A percentile compares a stretch with the other conserved stretches of the same genome.
These are phyloP conservation scores for Drosophila anceps DNA, from an alignment of 2,888 invertebrate genomes.

Conservation along the genomic window DNA sequence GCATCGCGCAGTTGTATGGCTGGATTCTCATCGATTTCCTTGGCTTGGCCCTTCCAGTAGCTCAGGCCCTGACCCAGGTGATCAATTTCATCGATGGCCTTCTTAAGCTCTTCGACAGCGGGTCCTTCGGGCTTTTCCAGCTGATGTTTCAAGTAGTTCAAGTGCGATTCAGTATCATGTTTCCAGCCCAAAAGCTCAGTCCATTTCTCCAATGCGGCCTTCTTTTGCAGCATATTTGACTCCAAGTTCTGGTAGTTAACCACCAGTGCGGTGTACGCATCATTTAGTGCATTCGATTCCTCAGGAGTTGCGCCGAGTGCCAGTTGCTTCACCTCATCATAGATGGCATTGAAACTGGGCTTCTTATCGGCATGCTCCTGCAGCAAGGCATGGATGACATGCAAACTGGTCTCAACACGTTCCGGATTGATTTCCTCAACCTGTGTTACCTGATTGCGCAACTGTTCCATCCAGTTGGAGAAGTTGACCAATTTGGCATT, in stretches of 20 bases:
- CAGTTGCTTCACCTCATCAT: constrained; percentile 93
- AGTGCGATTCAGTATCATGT: constrained; percentile 91
- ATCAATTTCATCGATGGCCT: constrained; percentile 90
- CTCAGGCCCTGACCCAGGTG: constrained; percentile 89
- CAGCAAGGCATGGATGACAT: constrained; percentile 91
- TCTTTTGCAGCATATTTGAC: constrained; percentile 90
- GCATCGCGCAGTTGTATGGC: constrained; percentile 90
- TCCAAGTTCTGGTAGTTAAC: constrained; percentile 92
- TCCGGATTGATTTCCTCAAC: constrained; percentile 93
- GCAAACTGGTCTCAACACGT: constrained; percentile 91
- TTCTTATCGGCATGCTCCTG: constrained; percentile 95
- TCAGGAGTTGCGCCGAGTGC: constrained; percentile 90
- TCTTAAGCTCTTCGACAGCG: constrained; percentile 89
- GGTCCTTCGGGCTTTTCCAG: constrained; percentile 90
- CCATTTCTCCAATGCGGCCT: constrained; percentile 92
- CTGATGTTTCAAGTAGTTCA: constrained; percentile 92
- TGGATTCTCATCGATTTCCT: constrained; percentile 89
- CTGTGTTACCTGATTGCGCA: constrained; percentile 90
- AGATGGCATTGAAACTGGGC: constrained; percentile 91
- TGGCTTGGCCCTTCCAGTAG: constrained; percentile 90
- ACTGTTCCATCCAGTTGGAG: constrained; percentile 91
- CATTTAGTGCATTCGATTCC: constrained; percentile 90
- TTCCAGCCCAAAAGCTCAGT: constrained; percentile 93
- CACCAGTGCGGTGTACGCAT: constrained; percentile 91
- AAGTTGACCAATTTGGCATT: constrained; percentile 92